A percentile compares a stretch with the other conserved stretches of the same genome.
phyloP scores from a whole-genome alignment of 2,113 vertebrate genomes.

The Oreochromis tanganicae region DNA sequence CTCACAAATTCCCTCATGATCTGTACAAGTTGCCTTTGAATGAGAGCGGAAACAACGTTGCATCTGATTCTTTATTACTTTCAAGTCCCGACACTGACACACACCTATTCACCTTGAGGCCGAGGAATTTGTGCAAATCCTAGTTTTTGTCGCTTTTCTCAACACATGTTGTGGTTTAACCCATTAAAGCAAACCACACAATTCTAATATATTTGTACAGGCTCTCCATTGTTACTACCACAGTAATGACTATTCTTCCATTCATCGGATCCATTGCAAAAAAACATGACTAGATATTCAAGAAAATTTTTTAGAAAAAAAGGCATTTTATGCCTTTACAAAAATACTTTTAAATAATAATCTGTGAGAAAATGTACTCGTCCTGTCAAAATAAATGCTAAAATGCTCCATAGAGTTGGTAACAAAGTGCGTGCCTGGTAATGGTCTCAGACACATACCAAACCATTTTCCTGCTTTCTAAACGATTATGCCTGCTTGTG shows the following conservation, averaged over 20 bases:
- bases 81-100: slow-evolving; percentile 7
- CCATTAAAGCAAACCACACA: not conserved
- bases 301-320: not conserved
- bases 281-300: not conserved
- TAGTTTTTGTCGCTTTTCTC: not conserved
- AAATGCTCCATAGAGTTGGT: not conserved
- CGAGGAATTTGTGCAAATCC: not conserved
- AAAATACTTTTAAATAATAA: not conserved
- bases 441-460: not conserved
- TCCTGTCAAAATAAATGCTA: not conserved
- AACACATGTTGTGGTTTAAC: not conserved
- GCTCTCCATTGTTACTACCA: not conserved
- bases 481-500: not conserved
- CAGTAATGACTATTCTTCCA: not conserved
- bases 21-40: slow-evolving; percentile 40
- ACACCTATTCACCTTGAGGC: not conserved
- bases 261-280: not conserved
- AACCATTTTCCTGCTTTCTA: not conserved
- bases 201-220: not conserved
- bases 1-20: slow-evolving; percentile 53
- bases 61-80: slow-evolving; percentile 18
- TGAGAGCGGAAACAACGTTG: slow-evolving; percentile 21
- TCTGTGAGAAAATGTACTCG: not conserved
- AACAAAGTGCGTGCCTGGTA: not conserved
- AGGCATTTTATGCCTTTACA: not conserved